phyloP scores from a whole-genome alignment of 2,113 vertebrate species.

The Coracopsis vasa region DNA sequence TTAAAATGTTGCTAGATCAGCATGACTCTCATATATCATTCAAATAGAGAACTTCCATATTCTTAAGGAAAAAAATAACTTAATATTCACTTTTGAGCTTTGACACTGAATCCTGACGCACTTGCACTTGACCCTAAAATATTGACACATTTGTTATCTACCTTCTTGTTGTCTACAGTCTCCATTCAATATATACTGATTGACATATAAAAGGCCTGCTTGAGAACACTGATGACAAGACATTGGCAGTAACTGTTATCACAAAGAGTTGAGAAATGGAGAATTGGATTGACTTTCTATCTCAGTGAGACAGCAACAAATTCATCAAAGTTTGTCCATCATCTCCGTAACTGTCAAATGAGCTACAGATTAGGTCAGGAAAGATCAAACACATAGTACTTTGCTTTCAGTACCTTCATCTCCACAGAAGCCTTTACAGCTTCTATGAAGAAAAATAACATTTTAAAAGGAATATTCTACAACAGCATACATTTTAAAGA shows the following conservation, averaged over 20 bases:
- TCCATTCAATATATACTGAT: background rate
- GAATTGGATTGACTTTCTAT: conserved; percentile 59
- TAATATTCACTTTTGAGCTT: background rate
- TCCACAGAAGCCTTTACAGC: background rate
- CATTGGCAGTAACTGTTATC: conserved; percentile 39
- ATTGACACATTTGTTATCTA: conserved; percentile 16
- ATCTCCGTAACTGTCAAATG: conserved; percentile 5
- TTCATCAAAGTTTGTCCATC: conserved; percentile 6
- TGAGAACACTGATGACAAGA: conserved; percentile 27
- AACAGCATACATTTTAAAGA: background rate
- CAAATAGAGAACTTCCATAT: background rate
- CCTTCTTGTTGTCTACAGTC: background rate
- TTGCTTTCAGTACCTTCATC: background rate
- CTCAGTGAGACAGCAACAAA: conserved; percentile 30
- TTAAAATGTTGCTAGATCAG: background rate
- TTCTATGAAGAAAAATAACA: background rate
- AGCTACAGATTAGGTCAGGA: conserved; percentile 9
- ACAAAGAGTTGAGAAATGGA: background rate
- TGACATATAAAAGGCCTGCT: background rate
- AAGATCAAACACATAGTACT: conserved; percentile 6
- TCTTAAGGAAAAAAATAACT: background rate
- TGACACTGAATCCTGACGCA: background rate
- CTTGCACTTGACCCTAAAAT: conserved; percentile 18
- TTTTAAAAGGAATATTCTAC: background rate
- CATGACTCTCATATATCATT: background rate